Conservation (phyloP, 1,140 invertebrate genomes). For the Bathynomus jamesi region DNA sequence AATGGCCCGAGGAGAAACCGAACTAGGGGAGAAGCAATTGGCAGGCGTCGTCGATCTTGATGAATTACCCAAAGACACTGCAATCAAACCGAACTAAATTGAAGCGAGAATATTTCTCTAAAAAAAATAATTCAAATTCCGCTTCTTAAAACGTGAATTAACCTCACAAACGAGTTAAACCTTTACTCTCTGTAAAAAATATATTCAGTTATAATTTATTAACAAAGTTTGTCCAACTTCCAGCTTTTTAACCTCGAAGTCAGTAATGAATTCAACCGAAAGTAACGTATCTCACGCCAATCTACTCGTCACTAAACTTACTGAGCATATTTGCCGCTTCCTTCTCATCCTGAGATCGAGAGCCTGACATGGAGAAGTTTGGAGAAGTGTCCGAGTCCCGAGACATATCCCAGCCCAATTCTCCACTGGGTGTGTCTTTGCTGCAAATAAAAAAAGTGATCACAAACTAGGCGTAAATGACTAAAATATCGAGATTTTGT, state of each 20-base stretch:
- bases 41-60: slow-evolving; percentile 77
- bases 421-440: slow-evolving; percentile 34
- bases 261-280: too few relatives aligned
- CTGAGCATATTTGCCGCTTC: slow-evolving; percentile 93
- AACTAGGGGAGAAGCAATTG: slow-evolving; percentile 32
- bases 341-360: slow-evolving; percentile 63
- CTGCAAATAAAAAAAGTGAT: slow-evolving; percentile 4
- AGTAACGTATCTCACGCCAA: too few relatives aligned
- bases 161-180: too few relatives aligned
- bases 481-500: too few relatives aligned
- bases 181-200: too few relatives aligned
- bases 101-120: slow-evolving; percentile 36
- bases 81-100: too few relatives aligned
- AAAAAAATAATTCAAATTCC: neutral
- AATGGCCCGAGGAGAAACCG: slow-evolving; percentile 43
- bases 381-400: slow-evolving; percentile 77
- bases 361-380: slow-evolving; percentile 46
- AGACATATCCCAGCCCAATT: slow-evolving; percentile 61
- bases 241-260: too few relatives aligned
- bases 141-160: too few relatives aligned
- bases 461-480: too few relatives aligned
- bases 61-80: slow-evolving; percentile 81
- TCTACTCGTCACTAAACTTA: too few relatives aligned
- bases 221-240: too few relatives aligned
- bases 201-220: too few relatives aligned